Conservation (phyloP, 2,797 vertebrate species). For the Echiichthys vipera region DNA sequence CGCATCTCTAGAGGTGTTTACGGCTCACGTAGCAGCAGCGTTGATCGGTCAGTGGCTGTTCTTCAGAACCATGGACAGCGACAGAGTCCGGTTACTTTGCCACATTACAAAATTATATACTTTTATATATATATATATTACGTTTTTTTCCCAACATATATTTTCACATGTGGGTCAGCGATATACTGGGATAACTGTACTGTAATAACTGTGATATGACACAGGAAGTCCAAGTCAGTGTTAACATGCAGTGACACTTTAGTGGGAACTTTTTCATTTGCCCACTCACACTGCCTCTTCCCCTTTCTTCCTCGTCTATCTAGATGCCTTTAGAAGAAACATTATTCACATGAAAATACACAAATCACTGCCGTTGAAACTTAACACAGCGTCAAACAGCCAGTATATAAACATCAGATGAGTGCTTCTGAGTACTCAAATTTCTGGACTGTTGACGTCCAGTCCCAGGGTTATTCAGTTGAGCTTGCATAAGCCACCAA, state of each 20-base stretch:
- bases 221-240: background rate
- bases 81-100: background rate
- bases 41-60: conserved; percentile 23
- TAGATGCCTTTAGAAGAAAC: background rate
- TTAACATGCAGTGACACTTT: conserved; percentile 9
- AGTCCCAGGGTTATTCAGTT: conserved; percentile 57
- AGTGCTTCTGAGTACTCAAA: conserved; percentile 40
- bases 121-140: no score
- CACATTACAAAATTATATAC: background rate
- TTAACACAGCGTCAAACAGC: conserved; percentile 16
- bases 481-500: conserved; percentile 73
- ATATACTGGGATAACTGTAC: background rate
- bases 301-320: background rate
- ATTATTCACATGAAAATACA: background rate
- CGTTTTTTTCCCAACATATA: background rate
- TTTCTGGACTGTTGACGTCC: conserved; percentile 73
- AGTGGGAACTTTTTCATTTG: conserved; percentile 13
- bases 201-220: background rate
- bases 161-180: background rate
- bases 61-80: conserved; percentile 77
- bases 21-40: conserved; percentile 37
- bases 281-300: background rate
- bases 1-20: conserved; percentile 48
- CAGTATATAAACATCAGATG: conserved; percentile 23
- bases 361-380: background rate